A percentile compares a stretch with the other conserved stretches of the same genome.
phyloP scores from a whole-genome alignment of 2,797 vertebrate genomes.

The Periparus ater region DNA sequence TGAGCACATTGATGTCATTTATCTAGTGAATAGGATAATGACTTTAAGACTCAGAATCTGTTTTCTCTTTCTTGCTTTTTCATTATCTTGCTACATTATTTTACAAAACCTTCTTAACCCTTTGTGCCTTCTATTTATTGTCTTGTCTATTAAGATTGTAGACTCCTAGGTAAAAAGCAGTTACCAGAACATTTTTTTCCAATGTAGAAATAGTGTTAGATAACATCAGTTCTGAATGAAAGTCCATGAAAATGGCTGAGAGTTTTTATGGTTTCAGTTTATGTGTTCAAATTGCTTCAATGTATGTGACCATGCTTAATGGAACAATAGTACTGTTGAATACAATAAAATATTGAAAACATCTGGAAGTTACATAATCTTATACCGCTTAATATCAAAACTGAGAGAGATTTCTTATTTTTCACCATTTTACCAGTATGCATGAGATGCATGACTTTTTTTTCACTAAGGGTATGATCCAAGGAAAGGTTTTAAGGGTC shows the following conservation, averaged over 20 bases:
- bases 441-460: neutral
- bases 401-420: neutral
- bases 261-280: neutral
- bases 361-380: neutral
- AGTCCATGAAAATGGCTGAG: neutral
- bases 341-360: neutral
- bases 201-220: neutral
- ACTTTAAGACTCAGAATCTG: neutral
- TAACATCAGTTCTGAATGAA: neutral
- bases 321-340: neutral
- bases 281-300: neutral
- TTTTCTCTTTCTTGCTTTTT: neutral
- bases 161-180: neutral
- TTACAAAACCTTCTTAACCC: neutral
- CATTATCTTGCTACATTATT: neutral
- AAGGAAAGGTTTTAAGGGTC: neutral
- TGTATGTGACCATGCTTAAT: neutral
- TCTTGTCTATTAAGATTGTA: neutral
- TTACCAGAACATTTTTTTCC: neutral
- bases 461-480: neutral
- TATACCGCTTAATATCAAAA: neutral
- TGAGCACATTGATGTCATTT: neutral
- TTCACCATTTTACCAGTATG: neutral
- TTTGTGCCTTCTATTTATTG: neutral
- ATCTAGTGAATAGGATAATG: neutral